Evolutionary conservation across 2,888 invertebrate species (phyloP).

Genomic region (Drosophila monieri): DNA sequence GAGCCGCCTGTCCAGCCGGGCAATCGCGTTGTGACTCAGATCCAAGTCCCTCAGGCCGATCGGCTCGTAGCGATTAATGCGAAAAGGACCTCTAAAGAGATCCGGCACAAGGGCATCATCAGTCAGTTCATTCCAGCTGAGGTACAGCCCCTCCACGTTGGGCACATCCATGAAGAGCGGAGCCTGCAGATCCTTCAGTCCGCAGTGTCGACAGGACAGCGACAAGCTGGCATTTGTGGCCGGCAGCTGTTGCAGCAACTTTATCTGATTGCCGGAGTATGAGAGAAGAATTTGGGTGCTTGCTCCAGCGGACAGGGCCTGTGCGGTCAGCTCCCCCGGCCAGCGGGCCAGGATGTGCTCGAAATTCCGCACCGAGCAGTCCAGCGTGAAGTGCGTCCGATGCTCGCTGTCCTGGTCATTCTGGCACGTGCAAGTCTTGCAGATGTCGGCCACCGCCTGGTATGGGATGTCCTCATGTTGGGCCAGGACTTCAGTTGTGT

Average conservation of each 20-base stretch:
- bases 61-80: slow-evolving; percentile 85
- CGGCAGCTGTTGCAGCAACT: slow-evolving; percentile 81
- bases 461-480: slow-evolving; percentile 82
- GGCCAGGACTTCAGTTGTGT: slow-evolving; percentile 27
- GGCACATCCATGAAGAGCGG: slow-evolving; percentile 83
- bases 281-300: slow-evolving; percentile 75
- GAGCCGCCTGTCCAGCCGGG: slow-evolving; percentile 86
- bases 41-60: slow-evolving; percentile 87
- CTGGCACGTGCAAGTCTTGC: slow-evolving; percentile 79
- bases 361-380: slow-evolving; percentile 80
- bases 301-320: slow-evolving; percentile 61
- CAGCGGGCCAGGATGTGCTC: slow-evolving; percentile 82
- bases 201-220: slow-evolving; percentile 82
- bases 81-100: slow-evolving; percentile 88
- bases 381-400: slow-evolving; percentile 70
- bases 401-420: slow-evolving; percentile 65
- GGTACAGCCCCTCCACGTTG: slow-evolving; percentile 81
- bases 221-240: slow-evolving; percentile 80
- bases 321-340: slow-evolving; percentile 81
- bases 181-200: slow-evolving; percentile 77
- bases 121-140: slow-evolving; percentile 81
- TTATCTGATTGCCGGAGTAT: slow-evolving; percentile 81
- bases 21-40: slow-evolving; percentile 87
- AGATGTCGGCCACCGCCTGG: slow-evolving; percentile 78
- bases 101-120: slow-evolving; percentile 87